Evolutionary conservation across 2,888 invertebrate species (phyloP).

Genomic region (Frankliniella intonsa): DNA sequence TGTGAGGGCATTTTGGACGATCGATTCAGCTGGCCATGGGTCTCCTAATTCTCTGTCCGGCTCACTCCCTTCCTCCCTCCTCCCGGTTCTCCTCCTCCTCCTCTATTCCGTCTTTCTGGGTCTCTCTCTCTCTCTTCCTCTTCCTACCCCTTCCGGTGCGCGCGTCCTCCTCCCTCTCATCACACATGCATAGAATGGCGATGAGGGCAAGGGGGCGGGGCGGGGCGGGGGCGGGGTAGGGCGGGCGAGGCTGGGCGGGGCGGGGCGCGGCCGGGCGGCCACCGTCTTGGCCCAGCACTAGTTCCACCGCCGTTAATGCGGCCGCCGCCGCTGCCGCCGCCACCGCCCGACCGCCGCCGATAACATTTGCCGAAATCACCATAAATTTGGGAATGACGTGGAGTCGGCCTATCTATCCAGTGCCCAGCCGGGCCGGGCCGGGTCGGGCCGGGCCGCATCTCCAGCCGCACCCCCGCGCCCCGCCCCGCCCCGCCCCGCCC

Average conservation of each 20-base stretch:
- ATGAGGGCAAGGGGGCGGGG: constrained; percentile 1
- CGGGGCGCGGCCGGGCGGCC: neutral
- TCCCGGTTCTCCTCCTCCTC: neutral
- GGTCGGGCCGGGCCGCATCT: neutral
- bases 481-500: neutral
- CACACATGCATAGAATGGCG: constrained; percentile 25
- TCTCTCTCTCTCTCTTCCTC: constrained; percentile 30
- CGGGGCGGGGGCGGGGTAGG: neutral
- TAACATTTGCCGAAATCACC: constrained; percentile 26
- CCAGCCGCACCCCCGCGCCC: neutral
- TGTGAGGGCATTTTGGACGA: constrained; percentile 32
- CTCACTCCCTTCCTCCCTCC: constrained; percentile 16
- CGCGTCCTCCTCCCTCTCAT: constrained; percentile 32
- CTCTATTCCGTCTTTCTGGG: neutral
- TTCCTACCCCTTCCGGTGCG: constrained; percentile 30
- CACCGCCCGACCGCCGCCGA: neutral
- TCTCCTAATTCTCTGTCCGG: constrained; percentile 29
- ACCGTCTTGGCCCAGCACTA: neutral
- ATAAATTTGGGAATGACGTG: constrained; percentile 18
- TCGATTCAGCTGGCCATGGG: constrained; percentile 31
- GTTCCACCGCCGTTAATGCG: neutral
- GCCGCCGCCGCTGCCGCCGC: neutral
- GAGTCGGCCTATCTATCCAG: neutral
- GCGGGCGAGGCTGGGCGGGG: neutral
- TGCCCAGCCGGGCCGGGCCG: neutral